phyloP scores from a whole-genome alignment of 2,797 vertebrate genomes.

The Phalloptychus januarius region DNA sequence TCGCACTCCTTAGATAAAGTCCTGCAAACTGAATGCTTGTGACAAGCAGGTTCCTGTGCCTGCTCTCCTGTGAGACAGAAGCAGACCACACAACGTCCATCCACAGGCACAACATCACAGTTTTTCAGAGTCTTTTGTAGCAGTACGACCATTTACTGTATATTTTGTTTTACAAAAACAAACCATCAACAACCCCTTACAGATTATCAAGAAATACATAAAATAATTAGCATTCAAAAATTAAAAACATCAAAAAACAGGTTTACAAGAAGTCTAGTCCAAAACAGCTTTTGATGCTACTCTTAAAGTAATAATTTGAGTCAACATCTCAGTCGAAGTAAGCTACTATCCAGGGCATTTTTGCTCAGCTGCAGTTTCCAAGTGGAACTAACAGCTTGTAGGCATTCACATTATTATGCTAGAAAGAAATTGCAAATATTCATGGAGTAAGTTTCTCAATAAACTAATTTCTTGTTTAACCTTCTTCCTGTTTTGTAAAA shows the following conservation, averaged over 20 bases:
- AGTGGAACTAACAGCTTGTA: neutral
- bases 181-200: neutral
- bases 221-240: neutral
- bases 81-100: neutral
- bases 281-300: neutral
- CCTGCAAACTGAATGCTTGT: constrained; percentile 8
- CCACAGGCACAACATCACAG: neutral
- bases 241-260: neutral
- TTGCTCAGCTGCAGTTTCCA: neutral
- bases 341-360: neutral
- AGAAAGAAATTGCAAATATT: neutral
- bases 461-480: neutral
- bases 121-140: neutral
- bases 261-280: neutral
- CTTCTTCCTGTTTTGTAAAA: neutral
- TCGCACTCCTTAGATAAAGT: constrained; percentile 1
- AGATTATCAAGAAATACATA: neutral
- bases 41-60: neutral
- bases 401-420: neutral
- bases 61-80: constrained; percentile 25
- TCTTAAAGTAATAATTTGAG: neutral
- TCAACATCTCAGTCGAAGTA: neutral
- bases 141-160: neutral
- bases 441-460: neutral
- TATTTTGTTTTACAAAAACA: neutral